Base-by-base conservation (phyloP, 2,113 vertebrate species). In the Hirundichthys speculiger region DNA sequence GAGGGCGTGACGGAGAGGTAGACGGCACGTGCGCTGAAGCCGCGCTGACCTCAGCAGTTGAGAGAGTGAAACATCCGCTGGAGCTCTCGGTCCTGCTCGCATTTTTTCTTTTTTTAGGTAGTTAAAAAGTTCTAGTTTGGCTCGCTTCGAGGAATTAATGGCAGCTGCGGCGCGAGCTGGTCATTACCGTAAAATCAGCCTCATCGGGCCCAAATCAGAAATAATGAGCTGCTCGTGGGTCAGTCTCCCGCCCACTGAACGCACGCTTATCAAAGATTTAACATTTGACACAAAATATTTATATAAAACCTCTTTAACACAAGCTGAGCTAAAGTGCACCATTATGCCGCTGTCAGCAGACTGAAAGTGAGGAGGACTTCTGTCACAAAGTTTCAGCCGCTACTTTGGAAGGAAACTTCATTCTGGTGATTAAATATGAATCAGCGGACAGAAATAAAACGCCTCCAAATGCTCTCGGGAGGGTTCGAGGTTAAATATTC, bases 151-250 rank as follows among this genome's bases (percentile, higher is more conserved):
- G 19, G 51, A 55, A 18, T 46, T 52, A 45, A 45, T 9, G 40
- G 48, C 40, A 5, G 30, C 66, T 34, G 48, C 21, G 21, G 54
- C 42, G 15, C 19, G 24, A 55, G 30, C 9, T 0, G 30, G 39
- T 51, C 65, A 59, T 59, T 69, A 38, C 53, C 41, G 18, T 21
- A 42, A 43, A 68, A 58, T 49, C 20, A 30, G 46, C 11, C 14
- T 42, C 20, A 21, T 39, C 4, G 30, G 30, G 30, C 30, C 11
- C 30, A 10, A 10, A 34, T 25, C 49, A 24, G 40, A 60, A 69
- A 60, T 52, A 69, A 69, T 14, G 65, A 69, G 55, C 48, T 21
- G 0, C 48, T 27, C 2, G 5, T 40, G 47, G 64, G 54, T 58
- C 24, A 2, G 45, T 12, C 2, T 0, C 54, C 64, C 19, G 20